Evolutionary conservation across 53 echinoderm and acorn worm species (phyloP), one percentile per base, ranked within the genome.

Genomic region (Mesocentrotus franciscanus): DNA sequence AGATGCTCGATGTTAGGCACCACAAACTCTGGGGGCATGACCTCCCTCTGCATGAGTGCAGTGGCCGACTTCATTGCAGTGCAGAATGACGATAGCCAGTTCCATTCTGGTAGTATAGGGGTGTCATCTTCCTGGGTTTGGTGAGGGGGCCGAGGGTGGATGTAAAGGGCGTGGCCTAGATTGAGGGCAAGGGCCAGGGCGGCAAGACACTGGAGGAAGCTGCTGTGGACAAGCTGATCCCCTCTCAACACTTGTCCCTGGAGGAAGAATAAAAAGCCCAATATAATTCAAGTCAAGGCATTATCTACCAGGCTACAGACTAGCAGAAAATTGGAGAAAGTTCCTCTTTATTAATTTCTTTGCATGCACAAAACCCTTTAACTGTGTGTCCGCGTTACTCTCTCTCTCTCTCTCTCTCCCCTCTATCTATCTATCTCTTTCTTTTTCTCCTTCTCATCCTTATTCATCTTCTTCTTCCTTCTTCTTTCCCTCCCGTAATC

Each of bases 171-270:
- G 66, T 92, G 87, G 95, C 97, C 98, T 14, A 99, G 95, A 16
- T 96, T 96, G 15, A 99, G 93, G 60, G 97, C 99, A 0, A 99
- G 95, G 39, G 99, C 99, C 13, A 99, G 79, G 11, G 99, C 96
- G 4, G 98, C 97, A 32, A 99, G 95, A 94, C 97, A 98, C 93
- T 99, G 99, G 57, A 99, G 96, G 96, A 98, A 99, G 95, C 94
- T 96, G 90, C 98, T 98, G 95, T 98, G 99, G 30, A 99, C 96
- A 5, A 99, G 95, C 92, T 99, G 99, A 75, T 99, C 99, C 61
- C 99, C 99, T 66, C 99, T 97, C 30, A 98, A 87, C 0, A 99
- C 99, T 81, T 98, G 97, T 33, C 96, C 96, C 99, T 99, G 96
- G 18, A 85, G 15, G 20, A 56, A 66, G 71, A 75, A 87, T 1